Base-by-base conservation (phyloP, 2,113 vertebrate genomes). In the Phalacrocorax carbo region DNA sequence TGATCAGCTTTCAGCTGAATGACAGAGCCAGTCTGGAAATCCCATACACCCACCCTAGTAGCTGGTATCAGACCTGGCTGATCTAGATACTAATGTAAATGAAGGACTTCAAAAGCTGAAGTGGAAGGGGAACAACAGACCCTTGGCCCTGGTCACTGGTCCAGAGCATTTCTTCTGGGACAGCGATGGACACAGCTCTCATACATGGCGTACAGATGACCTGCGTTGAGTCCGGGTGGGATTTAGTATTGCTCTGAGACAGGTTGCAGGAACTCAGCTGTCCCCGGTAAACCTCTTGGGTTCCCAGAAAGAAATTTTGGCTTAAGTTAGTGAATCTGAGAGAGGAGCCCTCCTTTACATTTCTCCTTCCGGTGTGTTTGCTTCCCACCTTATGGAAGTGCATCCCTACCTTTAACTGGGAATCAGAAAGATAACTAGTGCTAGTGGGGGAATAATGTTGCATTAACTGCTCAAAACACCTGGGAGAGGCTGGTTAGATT, bases 151-250 rank as follows among this genome's bases (percentile, higher is more conserved):
- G 22, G 48, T 30, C 29, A n/a, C 20, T 21, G 66, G 15, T 29
- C 11, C 82, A 55, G 29, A n/a, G 29, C 32, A 77, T 51, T 83
- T 34, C 17, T 79, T 29, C 68, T 5, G 42, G 36, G 6, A 20
- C 29, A 13, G 3, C 0, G 1, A 23, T 11, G 62, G 82, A 29
- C 64, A 16, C 2, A 18, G 36, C 15, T 61, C 55, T 42, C 4
- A 0, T 2, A 5, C 30, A 2, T 1, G 27, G 61, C 38, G 57
- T 52, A 25, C 7, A 23, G 36, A 10, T 27, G 36, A 3, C 17
- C 34, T 82, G n/a, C 61, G 70, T 15, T 26, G 34, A 72, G 36
- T 46, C 29, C 58, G 25, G 70, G n/a, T 26, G 44, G 65, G 78
- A 51, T 55, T 75, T 27, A 15, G 26, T 4, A 7, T 6, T 51